These are phyloP conservation scores for Varroa destructor DNA, from an alignment of 1,140 invertebrate genomes.

Conservation along the genomic window DNA sequence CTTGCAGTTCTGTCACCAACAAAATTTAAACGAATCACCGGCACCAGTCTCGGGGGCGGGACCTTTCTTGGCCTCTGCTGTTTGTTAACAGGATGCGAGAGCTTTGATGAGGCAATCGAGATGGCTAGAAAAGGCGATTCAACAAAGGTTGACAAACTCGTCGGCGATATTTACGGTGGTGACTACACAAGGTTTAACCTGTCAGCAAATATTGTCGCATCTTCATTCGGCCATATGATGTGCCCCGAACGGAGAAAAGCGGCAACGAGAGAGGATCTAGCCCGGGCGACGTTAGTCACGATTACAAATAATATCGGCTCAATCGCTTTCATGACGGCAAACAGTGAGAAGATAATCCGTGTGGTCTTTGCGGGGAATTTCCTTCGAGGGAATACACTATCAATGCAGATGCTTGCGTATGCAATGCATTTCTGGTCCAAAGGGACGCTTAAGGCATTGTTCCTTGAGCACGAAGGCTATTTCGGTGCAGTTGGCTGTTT, in stretches of 20 bases:
- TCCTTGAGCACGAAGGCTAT: slow-evolving; percentile 90
- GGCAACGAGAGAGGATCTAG: slow-evolving; percentile 74
- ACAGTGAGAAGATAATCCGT: slow-evolving; percentile 56
- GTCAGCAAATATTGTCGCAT: slow-evolving; percentile 78
- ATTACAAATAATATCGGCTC: slow-evolving; percentile 99
- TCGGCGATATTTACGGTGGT: slow-evolving; percentile 92
- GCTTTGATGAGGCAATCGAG: slow-evolving; percentile 93
- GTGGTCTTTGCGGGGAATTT: slow-evolving; percentile 98
- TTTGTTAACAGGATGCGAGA: slow-evolving; percentile 81
- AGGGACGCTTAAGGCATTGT: slow-evolving; percentile 83
- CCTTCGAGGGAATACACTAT: slow-evolving; percentile 86
- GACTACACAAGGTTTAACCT: slow-evolving; percentile 83
- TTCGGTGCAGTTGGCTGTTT: slow-evolving; percentile 90
- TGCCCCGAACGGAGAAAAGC: slow-evolving; percentile 61
- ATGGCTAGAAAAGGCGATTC: slow-evolving; percentile 84
- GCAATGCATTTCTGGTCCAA: slow-evolving; percentile 99
- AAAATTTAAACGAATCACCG: slow-evolving; percentile 81
- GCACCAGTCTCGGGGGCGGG: slow-evolving; percentile 91
- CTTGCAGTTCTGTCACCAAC: slow-evolving; percentile 78
- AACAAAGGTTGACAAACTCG: slow-evolving; percentile 83
- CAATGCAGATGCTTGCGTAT: slow-evolving; percentile 88
- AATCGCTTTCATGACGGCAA: slow-evolving; percentile 87
- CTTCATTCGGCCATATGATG: slow-evolving; percentile 94
- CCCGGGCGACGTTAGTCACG: slow-evolving; percentile 84
- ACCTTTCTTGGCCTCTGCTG: slow-evolving; percentile 93